A percentile compares a stretch with the other conserved stretches of the same genome.
phyloP scores from a whole-genome alignment of 1,140 invertebrate species.

The Linepithema humile region DNA sequence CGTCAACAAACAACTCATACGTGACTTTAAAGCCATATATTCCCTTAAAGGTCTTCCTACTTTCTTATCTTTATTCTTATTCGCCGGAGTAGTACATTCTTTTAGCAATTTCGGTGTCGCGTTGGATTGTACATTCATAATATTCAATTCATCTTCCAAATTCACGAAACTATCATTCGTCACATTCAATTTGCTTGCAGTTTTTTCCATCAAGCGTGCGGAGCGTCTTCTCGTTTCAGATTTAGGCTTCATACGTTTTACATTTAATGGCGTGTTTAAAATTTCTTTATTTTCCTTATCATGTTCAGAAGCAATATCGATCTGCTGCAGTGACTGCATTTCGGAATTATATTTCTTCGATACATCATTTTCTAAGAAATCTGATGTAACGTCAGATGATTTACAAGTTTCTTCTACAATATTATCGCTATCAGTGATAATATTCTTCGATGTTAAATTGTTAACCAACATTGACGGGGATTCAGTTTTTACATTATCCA shows the following conservation, averaged over 20 bases:
- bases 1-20: slow-evolving; percentile 69
- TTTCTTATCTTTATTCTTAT: background rate
- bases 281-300: slow-evolving; percentile 44
- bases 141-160: slow-evolving; percentile 55
- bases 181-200: background rate
- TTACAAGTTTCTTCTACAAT: background rate
- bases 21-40: slow-evolving; percentile 73
- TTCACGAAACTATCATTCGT: slow-evolving; percentile 51
- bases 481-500: background rate
- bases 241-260: background rate
- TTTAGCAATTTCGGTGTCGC: background rate
- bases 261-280: background rate
- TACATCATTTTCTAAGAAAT: background rate
- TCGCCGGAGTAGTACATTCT: background rate
- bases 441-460: background rate
- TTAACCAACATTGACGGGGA: too few relatives aligned
- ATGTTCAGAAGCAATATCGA: background rate
- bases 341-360: background rate
- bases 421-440: background rate
- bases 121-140: background rate
- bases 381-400: background rate
- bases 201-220: background rate
- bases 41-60: slow-evolving; percentile 63
- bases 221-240: background rate
- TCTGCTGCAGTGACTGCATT: background rate